phyloP scores from a whole-genome alignment of 2,113 vertebrate species.

The Lates calcarifer region DNA sequence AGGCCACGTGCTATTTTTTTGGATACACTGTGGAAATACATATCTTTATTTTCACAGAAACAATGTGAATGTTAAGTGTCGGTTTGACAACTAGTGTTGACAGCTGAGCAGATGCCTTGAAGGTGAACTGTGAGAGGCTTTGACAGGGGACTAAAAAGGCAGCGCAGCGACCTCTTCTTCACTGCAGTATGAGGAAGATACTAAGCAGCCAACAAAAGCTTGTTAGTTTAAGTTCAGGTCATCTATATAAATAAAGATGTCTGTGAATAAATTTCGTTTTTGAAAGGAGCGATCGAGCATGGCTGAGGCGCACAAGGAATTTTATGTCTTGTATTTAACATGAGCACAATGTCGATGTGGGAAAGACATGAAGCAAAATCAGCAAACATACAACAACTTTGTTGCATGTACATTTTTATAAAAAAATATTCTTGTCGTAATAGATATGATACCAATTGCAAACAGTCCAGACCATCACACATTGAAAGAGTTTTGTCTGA shows the following conservation, averaged over 20 bases:
- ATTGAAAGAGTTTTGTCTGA: neutral
- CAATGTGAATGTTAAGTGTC: constrained; percentile 78
- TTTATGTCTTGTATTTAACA: neutral
- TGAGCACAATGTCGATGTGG: too few relatives aligned
- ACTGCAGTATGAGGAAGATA: constrained; percentile 45
- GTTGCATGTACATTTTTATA: too few relatives aligned
- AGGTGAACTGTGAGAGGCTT: constrained; percentile 80
- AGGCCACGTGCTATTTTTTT: constrained; percentile 47
- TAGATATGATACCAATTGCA: too few relatives aligned
- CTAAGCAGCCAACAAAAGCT: constrained; percentile 34
- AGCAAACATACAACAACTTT: too few relatives aligned
- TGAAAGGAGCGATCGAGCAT: neutral
- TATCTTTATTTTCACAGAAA: constrained; percentile 77
- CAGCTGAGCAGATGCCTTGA: constrained; percentile 81
- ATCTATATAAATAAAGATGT: constrained; percentile 38
- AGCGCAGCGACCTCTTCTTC: constrained; percentile 59
- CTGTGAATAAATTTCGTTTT: neutral
- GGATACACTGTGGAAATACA: constrained; percentile 66
- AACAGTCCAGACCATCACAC: too few relatives aligned
- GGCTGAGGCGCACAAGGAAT: neutral
- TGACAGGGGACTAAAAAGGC: constrained; percentile 78
- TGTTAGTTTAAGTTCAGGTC: constrained; percentile 53
- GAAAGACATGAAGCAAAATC: too few relatives aligned
- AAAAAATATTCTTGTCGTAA: too few relatives aligned
- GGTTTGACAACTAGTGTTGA: constrained; percentile 78